Base-by-base conservation (phyloP, 2,888 invertebrate genomes). In the Hybos culiciformis region DNA sequence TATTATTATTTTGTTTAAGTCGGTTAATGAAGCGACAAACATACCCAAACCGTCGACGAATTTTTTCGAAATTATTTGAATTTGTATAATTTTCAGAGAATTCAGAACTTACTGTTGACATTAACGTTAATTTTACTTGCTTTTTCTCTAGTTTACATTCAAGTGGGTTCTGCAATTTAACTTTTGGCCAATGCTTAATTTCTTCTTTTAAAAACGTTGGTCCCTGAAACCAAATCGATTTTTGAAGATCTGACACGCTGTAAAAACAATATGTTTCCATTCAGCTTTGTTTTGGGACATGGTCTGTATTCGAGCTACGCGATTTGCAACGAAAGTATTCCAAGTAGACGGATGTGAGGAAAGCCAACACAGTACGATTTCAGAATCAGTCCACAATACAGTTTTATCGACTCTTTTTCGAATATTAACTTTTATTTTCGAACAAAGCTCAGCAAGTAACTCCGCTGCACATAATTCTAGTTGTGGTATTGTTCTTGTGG, bases 251-350 rank as follows among this genome's bases (percentile, higher is more conserved):
- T 33, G 15, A 20, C 32, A 34, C 42, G 4, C 26, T 23, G 1
- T 40, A 6, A 54, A 51, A 9, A 45, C 31, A 1, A 58, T 53
- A 38, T 59, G 54, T 24, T 41, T 39, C 58, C 58, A 61, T 17
- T 37, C 41, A 5, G 18, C 9, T 9, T 17, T 17, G 2, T 17
- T 17, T 8, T 15, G 5, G 4, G 8, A 4, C 9, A 17, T 3
- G 6, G 15, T 9, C 11, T 33, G 32, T 17, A 33, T 33, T 7
- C 8, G 3, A 9, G 32, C 15, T 17, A 33, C 32, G 4, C 32
- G 4, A 33, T 33, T 33, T 33, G 32, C 15, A 44, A 54, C 50
- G 38, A 51, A 51, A n/a, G 42, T 47, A 32, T 32, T n/a, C 41
- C 41, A 38, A 4, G 6, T 14, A 1, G 44, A 41, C 6, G 51